Evolutionary conservation across 2,113 vertebrate genomes (phyloP), one percentile per base, ranked within the genome.

Genomic region (Dicentrarchus labrax): DNA sequence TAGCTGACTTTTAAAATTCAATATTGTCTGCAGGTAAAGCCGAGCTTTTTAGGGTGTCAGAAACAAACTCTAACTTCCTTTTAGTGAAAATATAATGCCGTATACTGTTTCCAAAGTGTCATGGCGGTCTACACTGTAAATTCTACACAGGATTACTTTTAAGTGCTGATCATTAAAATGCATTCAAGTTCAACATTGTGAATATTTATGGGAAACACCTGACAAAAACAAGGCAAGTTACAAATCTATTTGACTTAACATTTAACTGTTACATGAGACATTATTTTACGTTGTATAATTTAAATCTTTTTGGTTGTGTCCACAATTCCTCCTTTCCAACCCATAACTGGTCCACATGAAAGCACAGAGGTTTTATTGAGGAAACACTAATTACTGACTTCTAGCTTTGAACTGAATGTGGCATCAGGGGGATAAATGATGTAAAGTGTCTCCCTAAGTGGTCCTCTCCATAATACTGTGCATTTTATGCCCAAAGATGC

Each of bases 401-500:
- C 43, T 24, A 15, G 72, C 76, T 85, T 84, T 78, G 69, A 88
- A 70, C 24, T 78, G 24, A 86, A 72, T 11, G 39, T 72, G 61
- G 65, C 60, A 75, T 68, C 21, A 68, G 59, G 30, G 17, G 74
- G 60, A 80, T 88, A 76, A 75, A 77, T 65, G 61, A 65, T 43
- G 71, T 66, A 47, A 81, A 79, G 56, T 53, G 66, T 68, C 48
- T 78, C 39, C 38, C 59, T 4, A 43, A 84, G 83, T 78, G 61
- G 64, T 30, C 69, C 68, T 71, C 51, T 70, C 39, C 30, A 71
- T 74, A 86, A 79, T 54, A 67, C 39, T 75, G 54, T 53, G 47
- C 57, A 6, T 77, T 85, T 74, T 62, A 72, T 83, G 64, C 78
- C 70, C 72, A 83, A 30, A 71, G 66, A 83, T 79, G 72, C 80